Conservation (phyloP, 2,888 invertebrate species). For the Erebia ligea region DNA sequence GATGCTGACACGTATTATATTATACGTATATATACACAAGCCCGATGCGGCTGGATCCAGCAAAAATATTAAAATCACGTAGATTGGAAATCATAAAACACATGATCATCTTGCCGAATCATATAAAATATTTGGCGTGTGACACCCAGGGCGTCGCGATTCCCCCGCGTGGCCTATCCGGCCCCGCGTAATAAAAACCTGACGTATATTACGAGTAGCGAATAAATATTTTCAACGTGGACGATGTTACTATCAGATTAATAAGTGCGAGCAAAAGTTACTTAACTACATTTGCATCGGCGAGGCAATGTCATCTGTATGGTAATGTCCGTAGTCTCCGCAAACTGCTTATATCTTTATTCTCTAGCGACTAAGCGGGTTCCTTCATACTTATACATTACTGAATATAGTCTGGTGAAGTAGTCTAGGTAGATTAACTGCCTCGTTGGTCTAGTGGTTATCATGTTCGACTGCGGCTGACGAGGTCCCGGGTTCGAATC, state of each 20-base stretch:
- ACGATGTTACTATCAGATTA: neutral
- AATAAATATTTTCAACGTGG: too few species aligned
- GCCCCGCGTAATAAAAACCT: conserved; percentile 43
- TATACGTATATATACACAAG: too few species aligned
- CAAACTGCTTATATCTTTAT: conserved; percentile 17
- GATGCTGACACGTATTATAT: too few species aligned
- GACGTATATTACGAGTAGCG: conserved; percentile 16
- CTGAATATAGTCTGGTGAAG: neutral
- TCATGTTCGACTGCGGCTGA: too few species aligned
- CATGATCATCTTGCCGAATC: conserved; percentile 13
- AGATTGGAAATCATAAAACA: conserved; percentile 29
- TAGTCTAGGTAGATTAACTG: too few species aligned
- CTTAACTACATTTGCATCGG: neutral
- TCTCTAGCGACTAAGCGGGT: neutral
- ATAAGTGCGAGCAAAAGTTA: conserved; percentile 10
- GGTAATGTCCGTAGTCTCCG: conserved; percentile 1
- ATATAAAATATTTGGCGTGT: conserved; percentile 28
- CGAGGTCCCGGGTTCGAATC: too few species aligned
- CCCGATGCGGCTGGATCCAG: too few species aligned
- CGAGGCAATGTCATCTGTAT: conserved; percentile 14
- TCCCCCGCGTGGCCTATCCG: conserved; percentile 39
- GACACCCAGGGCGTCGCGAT: conserved; percentile 30
- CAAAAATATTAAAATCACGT: conserved; percentile 15
- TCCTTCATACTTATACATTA: neutral
- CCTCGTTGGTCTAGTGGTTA: too few species aligned